Evolutionary conservation across 1,140 invertebrate species (phyloP).

Genomic region (Phortica variegata): DNA sequence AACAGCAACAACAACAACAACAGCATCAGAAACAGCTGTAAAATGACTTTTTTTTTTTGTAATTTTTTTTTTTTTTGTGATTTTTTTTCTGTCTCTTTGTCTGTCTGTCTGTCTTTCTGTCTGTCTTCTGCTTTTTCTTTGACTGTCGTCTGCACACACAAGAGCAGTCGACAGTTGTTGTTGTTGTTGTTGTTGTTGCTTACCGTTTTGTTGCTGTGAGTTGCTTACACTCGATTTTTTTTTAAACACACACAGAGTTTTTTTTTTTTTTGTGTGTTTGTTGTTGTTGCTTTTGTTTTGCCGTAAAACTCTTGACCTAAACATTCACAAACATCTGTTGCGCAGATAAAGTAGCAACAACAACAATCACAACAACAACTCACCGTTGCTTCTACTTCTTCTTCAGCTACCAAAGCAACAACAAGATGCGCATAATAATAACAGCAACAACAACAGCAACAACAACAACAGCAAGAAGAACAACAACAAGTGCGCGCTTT

Average conservation of each 20-base stretch:
- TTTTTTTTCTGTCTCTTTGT: slow-evolving; percentile 24
- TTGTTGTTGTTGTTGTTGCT: slow-evolving; percentile 12
- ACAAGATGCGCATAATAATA: too few species aligned
- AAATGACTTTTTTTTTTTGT: slow-evolving; percentile 25
- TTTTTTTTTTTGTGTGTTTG: too few species aligned
- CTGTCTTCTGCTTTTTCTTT: not conserved
- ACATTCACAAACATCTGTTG: slow-evolving; percentile 12
- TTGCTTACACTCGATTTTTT: too few species aligned
- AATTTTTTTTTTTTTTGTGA: not conserved
- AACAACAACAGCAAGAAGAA: too few species aligned
- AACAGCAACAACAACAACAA: slow-evolving; percentile 16
- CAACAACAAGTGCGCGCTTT: not conserved
- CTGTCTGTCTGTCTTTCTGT: slow-evolving; percentile 1
- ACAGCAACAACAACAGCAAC: too few species aligned
- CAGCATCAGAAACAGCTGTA: slow-evolving; percentile 26
- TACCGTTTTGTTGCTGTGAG: not conserved
- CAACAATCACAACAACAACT: too few species aligned
- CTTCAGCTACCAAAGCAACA: too few species aligned
- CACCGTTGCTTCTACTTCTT: too few species aligned
- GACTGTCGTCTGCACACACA: too few species aligned
- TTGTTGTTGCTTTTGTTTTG: too few species aligned
- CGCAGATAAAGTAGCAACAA: too few species aligned
- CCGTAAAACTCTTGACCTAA: slow-evolving; percentile 11
- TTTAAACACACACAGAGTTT: too few species aligned
- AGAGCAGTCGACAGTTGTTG: slow-evolving; percentile 9